These are phyloP conservation scores for Kryptolebias marmoratus DNA, from an alignment of 2,113 vertebrate species.

Conservation along the genomic window DNA sequence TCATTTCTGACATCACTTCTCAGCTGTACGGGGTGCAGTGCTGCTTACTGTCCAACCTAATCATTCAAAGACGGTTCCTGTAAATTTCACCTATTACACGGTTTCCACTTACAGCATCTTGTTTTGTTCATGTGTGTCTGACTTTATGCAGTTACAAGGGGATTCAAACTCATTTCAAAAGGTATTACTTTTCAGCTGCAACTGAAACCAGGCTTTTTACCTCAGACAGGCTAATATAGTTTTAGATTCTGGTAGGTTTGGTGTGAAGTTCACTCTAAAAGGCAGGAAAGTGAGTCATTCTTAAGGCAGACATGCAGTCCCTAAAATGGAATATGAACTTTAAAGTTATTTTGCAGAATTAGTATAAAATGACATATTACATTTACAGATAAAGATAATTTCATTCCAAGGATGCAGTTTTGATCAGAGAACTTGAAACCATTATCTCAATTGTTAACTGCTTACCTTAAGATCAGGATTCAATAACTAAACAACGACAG, in stretches of 20 bases:
- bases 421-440: no score
- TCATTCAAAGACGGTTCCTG: slow-evolving; percentile 28
- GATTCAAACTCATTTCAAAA: slow-evolving; percentile 1
- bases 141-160: background rate
- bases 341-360: no score
- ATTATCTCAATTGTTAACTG: no score
- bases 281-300: slow-evolving; percentile 1
- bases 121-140: background rate
- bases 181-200: slow-evolving; percentile 8
- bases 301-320: slow-evolving; percentile 4
- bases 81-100: slow-evolving; percentile 13
- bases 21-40: slow-evolving; percentile 15
- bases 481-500: no score
- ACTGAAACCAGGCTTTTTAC: slow-evolving; percentile 6
- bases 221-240: slow-evolving; percentile 4
- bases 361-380: no score
- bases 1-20: slow-evolving; percentile 15
- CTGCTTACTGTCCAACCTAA: slow-evolving; percentile 19
- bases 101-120: slow-evolving; percentile 27
- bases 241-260: background rate
- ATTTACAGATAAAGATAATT: no score
- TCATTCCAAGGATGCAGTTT: no score
- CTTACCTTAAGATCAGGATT: no score
- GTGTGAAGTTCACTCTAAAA: background rate
- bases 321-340: slow-evolving; percentile 1